Evolutionary conservation across 2,888 invertebrate species (phyloP), one percentile per base, ranked within the genome.

Genomic region (Pheosia gnoma): DNA sequence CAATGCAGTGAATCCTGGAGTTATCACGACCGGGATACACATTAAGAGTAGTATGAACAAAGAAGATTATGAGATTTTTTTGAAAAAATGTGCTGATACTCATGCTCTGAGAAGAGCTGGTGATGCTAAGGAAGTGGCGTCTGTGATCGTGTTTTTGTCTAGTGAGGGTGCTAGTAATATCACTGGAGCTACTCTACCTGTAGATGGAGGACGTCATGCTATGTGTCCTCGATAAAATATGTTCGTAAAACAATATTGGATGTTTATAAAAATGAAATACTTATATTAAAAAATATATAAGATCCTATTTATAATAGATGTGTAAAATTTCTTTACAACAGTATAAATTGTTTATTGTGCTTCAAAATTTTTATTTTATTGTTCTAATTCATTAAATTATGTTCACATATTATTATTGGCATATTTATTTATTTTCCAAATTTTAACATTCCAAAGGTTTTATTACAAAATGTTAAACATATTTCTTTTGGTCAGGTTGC

Each of bases 1-100:
- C 0, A 99, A 99, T 86, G 95, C 97, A 59, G 98, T 98, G 0
- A 98, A 98, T 88, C 99, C 99, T 51, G 99, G 99, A 13, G 98
- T 99, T 0, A 96, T 97, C n/a, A 86, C 96, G 3, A 99, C 99
- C 0, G 96, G 98, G 74, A 85, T 98, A 55, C 98, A 98, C 75
- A 96, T 95, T 86, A 95, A 89, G 64, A 96, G 96, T 11, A 97
- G 97, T 58, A 96, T 99, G 96, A 95, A 94, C 75, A 96, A 96
- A 45, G 95, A 96, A 67, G 95, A 96, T 52, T 97, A 98, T 87
- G 94, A 94, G 51, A 94, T 94, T 82, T 99, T 98, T 86, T 90
- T 98, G 67, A 97, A 98, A 79, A 96, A 96, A 68, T 95, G 96
- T 59, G 96, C 96, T 78, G 94, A 94, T 47, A 98, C 98, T 0